Conservation (phyloP, 2,113 vertebrate species). For the Anhinga rufa region DNA sequence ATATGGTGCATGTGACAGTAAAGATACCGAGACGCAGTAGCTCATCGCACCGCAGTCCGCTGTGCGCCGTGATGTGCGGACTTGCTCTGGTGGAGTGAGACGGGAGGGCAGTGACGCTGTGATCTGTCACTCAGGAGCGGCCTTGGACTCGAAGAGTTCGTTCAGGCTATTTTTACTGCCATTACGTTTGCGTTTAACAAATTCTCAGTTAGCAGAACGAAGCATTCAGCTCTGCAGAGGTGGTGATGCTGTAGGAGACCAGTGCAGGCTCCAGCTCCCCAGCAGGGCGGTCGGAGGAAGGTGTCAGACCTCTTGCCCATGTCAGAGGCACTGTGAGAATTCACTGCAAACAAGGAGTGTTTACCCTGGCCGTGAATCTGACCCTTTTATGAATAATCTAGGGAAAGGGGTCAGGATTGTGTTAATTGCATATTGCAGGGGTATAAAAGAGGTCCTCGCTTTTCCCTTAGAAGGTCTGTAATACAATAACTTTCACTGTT, state of each 20-base stretch:
- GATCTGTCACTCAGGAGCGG: not conserved
- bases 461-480: not conserved
- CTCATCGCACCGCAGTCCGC: accelerated
- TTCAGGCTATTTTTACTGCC: not conserved
- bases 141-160: not conserved
- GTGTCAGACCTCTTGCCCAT: not conserved
- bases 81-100: not conserved
- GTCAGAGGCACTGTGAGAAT: not conserved
- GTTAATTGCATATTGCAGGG: not conserved
- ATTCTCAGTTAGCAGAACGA: not conserved
- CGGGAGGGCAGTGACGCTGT: not conserved
- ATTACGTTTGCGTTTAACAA: not conserved
- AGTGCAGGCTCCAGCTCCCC: not conserved
- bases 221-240: not conserved
- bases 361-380: not conserved
- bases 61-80: not conserved
- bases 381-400: not conserved
- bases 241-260: not conserved
- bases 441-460: not conserved
- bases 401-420: not conserved
- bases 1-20: not conserved
- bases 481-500: constrained; percentile 32
- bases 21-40: accelerated
- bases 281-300: not conserved
- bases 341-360: not conserved